Base-by-base conservation (phyloP, 2,888 invertebrate species). In the Scelioninae gen. 2 region DNA sequence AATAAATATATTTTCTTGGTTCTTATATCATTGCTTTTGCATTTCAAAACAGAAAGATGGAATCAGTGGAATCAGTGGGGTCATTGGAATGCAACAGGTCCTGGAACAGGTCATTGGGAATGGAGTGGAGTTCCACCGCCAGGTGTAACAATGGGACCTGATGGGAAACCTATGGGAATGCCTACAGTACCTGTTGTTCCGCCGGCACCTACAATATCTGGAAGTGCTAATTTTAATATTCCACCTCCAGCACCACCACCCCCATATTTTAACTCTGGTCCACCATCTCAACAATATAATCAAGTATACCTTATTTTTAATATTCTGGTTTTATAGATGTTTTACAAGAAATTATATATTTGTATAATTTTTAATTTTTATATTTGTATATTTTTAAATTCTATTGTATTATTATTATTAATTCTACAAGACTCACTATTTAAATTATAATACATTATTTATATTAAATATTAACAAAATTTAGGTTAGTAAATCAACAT, bases 51-150 rank as follows among this genome's bases (percentile, higher is more conserved):
- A 80, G 85, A 86, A 48, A 78, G 82, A 31, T 82, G 83, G 83
- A 81, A 79, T 64, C 81, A 81, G 43, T 85, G 85, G 85, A 82
- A 77, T 74, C 83, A 84, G 18, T 84, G 83, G 83, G 78, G 76
- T 16, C 84, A 85, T 18, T 86, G 85, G 86, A 84, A 83, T 52
- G 82, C 84, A 70, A 81, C 83, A 10, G 81, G 81, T 18, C 79
- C 84, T 6, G 80, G 82, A 52, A 75, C 81, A 22, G 82, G 80
- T 28, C 83, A 79, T 45, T 85, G 86, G 85, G 85, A 85, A 73
- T 86, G 85, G 85, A 84, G 81, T 46, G 82, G 81, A 45, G 83
- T 83, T 25, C 82, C 85, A 48, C 82, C 86, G 1, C 84, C 83
- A 11, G 83, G 25, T 25, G 25, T 25, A 25, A 25, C 25, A 25